phyloP scores from a whole-genome alignment of 92 coral and sea anemone species.

The Epizoanthus rinbou region DNA sequence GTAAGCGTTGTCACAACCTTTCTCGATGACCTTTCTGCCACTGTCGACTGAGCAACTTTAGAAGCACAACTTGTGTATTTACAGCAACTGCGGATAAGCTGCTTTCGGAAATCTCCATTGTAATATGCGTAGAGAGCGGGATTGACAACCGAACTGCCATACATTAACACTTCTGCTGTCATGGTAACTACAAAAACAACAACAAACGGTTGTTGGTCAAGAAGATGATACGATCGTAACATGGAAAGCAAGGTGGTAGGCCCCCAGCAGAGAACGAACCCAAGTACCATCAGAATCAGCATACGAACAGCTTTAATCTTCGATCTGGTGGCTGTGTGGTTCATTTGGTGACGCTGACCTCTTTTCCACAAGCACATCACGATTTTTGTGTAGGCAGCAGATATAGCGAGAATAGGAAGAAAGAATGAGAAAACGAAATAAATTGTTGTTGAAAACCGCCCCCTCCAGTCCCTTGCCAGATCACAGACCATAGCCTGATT shows the following conservation, averaged over 20 bases:
- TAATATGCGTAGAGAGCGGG: conserved; percentile 66
- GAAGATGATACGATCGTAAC: conserved; percentile 55
- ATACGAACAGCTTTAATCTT: conserved; percentile 63
- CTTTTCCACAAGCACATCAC: conserved; percentile 45
- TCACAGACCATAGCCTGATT: conserved; percentile 47
- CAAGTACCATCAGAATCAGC: conserved; percentile 54
- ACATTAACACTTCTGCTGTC: conserved; percentile 33
- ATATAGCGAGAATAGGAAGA: conserved; percentile 47
- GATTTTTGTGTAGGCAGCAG: conserved; percentile 51
- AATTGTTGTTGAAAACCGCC: conserved; percentile 55
- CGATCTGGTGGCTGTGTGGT: conserved; percentile 59
- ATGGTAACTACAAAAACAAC: conserved; percentile 43
- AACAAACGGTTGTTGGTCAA: conserved; percentile 36
- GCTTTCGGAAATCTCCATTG: conserved; percentile 60
- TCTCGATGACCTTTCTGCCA: neutral
- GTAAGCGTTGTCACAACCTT: neutral
- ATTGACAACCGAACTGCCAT: conserved; percentile 61
- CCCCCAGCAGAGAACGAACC: conserved; percentile 56
- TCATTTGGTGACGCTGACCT: conserved; percentile 41
- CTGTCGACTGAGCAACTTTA: neutral
- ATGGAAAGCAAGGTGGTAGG: conserved; percentile 46
- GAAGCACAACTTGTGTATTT: neutral
- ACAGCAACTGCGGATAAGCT: conserved; percentile 17
- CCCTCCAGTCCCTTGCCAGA: conserved; percentile 43
- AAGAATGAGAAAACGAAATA: conserved; percentile 54